Evolutionary conservation across 37 sponge, comb jelly and placozoan species (phyloP).

Genomic region (Bolinopsis microptera): DNA sequence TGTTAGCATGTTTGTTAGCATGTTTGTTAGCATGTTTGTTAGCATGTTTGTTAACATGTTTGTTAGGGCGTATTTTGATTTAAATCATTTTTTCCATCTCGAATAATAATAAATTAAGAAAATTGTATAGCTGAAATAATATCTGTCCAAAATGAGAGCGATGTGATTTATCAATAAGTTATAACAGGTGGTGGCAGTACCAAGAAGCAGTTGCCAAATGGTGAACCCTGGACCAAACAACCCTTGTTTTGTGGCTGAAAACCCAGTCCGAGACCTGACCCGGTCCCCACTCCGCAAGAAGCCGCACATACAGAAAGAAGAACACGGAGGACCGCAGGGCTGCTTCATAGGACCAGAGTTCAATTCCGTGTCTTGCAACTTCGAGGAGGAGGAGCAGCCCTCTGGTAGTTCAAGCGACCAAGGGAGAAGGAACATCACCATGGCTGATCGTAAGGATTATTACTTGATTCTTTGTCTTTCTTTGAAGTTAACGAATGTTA

Average conservation of each 20-base stretch:
- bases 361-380: neutral
- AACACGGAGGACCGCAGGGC: neutral
- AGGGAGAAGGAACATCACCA: neutral
- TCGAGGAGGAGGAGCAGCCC: neutral
- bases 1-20: too few species aligned
- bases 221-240: neutral
- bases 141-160: too few species aligned
- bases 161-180: too few species aligned
- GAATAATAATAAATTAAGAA: too few species aligned
- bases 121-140: too few species aligned
- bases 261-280: neutral
- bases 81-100: too few species aligned
- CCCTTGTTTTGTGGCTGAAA: neutral
- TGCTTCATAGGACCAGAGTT: neutral
- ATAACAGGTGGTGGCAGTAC: too few species aligned
- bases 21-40: too few species aligned
- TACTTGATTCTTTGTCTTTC: too few species aligned
- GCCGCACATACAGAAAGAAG: slow-evolving; percentile 19
- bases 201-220: neutral
- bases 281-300: slow-evolving; percentile 52
- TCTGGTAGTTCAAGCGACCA: neutral
- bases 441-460: slow-evolving; percentile 43
- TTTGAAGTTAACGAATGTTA: too few species aligned
- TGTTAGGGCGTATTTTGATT: too few species aligned
- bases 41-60: too few species aligned